Evolutionary conservation across 1,140 invertebrate genomes (phyloP).

Genomic region (Drosophila lacertosa): DNA sequence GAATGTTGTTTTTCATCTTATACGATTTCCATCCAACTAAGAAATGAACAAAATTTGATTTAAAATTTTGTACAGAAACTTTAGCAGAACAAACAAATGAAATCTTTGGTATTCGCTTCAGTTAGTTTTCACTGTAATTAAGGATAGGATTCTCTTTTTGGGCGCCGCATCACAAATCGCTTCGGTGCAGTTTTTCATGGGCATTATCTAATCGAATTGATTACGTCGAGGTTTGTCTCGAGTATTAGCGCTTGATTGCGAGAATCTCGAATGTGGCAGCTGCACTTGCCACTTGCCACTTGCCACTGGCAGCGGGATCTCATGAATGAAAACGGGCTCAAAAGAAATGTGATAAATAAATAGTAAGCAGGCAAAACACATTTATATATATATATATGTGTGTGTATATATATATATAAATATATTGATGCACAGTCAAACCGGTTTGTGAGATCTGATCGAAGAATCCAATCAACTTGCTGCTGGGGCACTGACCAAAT

Average conservation of each 20-base stretch:
- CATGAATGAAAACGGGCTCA: constrained; percentile 57
- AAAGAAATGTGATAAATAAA: constrained; percentile 78
- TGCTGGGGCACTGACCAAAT: constrained; percentile 61
- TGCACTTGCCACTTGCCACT: constrained; percentile 45
- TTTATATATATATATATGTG: not conserved
- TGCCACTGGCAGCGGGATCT: constrained; percentile 44
- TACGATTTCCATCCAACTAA: too few species aligned
- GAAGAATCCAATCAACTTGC: constrained; percentile 73
- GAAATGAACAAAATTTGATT: too few species aligned
- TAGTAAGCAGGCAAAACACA: constrained; percentile 57
- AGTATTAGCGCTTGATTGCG: constrained; percentile 64
- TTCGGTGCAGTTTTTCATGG: constrained; percentile 57
- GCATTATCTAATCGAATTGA: constrained; percentile 77
- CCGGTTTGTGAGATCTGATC: constrained; percentile 56
- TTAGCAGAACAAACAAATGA: too few species aligned
- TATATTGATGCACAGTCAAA: constrained; percentile 20
- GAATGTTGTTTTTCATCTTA: too few species aligned
- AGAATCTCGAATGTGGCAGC: constrained; percentile 43
- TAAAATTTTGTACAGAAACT: too few species aligned
- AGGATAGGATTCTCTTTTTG: constrained; percentile 22
- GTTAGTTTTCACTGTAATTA: not conserved
- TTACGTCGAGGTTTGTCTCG: constrained; percentile 72
- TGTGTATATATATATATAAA: not conserved
- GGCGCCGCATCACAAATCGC: constrained; percentile 64
- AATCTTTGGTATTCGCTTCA: too few species aligned